Percentiles rank a stretch among this genome's conserved stretches.
These are phyloP conservation scores for Xestoiulus laeticollis DNA, from an alignment of 2,888 invertebrate genomes.

Conservation along the genomic window DNA sequence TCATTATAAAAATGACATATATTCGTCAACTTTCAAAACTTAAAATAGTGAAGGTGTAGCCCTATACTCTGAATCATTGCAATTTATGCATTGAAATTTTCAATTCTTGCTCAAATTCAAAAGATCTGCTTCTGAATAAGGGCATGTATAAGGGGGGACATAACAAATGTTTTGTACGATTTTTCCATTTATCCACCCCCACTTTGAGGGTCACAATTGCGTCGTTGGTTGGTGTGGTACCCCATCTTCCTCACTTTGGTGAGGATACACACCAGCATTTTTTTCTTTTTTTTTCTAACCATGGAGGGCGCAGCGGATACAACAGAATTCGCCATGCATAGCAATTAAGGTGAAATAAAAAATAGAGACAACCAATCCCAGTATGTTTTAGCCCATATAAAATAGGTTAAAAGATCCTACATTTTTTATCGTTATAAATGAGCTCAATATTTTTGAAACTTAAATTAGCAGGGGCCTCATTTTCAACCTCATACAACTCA, in stretches of 20 bases:
- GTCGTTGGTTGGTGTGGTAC: background rate
- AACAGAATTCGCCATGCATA: conserved; percentile 17
- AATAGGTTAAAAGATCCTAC: background rate
- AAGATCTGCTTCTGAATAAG: background rate
- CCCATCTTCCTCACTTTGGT: background rate
- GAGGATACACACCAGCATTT: background rate
- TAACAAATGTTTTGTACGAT: conserved; percentile 13
- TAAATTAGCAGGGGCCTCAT: too few species aligned
- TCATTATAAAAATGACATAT: too few species aligned
- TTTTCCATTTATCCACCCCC: conserved; percentile 10
- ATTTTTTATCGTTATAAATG: background rate
- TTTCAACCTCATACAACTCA: too few species aligned
- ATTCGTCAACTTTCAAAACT: background rate
- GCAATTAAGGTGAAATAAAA: background rate
- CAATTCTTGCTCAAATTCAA: conserved; percentile 36
- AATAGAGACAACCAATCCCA: background rate
- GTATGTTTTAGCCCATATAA: background rate
- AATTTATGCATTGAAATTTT: background rate
- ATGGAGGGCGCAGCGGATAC: conserved; percentile 29
- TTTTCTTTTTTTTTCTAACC: background rate
- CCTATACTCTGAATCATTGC: background rate
- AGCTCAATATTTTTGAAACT: background rate
- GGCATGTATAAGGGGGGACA: background rate
- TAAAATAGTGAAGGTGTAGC: background rate
- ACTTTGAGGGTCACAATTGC: background rate